A percentile compares a stretch with the other conserved stretches of the same genome.
These are phyloP conservation scores for Campoletis raptor DNA, from an alignment of 2,888 invertebrate species.

Conservation along the genomic window DNA sequence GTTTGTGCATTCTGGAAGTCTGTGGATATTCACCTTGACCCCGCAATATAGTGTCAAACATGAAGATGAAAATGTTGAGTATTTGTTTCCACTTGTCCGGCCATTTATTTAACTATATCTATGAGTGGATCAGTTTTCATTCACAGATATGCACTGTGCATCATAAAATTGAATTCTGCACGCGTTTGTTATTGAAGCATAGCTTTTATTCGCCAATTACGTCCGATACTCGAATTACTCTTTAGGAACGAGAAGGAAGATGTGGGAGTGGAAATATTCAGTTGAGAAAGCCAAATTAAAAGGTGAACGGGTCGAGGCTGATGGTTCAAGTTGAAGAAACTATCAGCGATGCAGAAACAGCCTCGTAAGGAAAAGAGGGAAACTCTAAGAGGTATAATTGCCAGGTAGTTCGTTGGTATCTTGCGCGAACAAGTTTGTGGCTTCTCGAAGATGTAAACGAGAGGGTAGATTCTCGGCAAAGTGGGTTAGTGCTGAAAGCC, in stretches of 20 bases:
- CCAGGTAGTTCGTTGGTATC: conserved; percentile 11
- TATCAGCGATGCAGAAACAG: conserved; percentile 20
- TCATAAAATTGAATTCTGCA: not conserved
- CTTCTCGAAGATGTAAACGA: conserved; percentile 30
- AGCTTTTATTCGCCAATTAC: conserved; percentile 7
- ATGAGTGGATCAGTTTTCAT: not conserved
- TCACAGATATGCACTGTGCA: not conserved
- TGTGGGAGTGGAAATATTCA: not conserved
- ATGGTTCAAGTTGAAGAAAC: conserved; percentile 8
- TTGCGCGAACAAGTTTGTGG: conserved; percentile 28
- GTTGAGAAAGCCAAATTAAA: conserved; percentile 25
- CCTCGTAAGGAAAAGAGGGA: conserved; percentile 15
- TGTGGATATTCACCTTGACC: not conserved
- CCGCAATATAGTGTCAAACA: not conserved
- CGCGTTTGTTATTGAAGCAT: not conserved
- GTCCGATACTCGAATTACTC: conserved; percentile 3
- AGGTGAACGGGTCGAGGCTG: conserved; percentile 1
- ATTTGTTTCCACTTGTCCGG: not conserved
- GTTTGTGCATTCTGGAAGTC: conserved; percentile 10
- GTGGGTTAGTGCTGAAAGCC: conserved; percentile 30
- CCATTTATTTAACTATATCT: not conserved
- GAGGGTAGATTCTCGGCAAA: conserved; percentile 39
- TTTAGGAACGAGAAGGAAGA: not conserved
- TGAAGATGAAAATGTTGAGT: not conserved
- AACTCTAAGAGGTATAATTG: conserved; percentile 14